A percentile compares a stretch with the other conserved stretches of the same genome.
phyloP scores from a whole-genome alignment of 35 echinoderm and acorn worm species.

The Apostichopus japonicus region DNA sequence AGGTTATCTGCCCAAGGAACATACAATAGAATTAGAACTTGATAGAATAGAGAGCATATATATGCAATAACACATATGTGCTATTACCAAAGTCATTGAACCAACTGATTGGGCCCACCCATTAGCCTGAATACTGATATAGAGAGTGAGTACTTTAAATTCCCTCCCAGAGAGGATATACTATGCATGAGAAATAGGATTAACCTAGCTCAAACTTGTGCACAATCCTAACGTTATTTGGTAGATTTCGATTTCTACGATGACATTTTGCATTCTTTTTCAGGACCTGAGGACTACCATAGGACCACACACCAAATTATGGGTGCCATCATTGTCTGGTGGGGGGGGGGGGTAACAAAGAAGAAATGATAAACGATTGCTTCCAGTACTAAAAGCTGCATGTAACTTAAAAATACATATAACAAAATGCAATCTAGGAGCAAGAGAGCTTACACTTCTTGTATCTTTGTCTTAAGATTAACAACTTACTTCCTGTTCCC shows the following conservation, averaged over 20 bases:
- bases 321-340: conserved; percentile 49
- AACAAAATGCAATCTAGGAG: conserved; percentile 52
- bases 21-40: conserved; percentile 48
- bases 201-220: conserved; percentile 20
- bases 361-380: conserved; percentile 43
- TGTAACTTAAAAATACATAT: conserved; percentile 45
- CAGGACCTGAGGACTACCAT: conserved; percentile 48
- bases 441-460: background rate
- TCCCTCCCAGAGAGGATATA: conserved; percentile 51
- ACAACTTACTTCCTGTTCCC: no score
- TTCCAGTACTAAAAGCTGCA: conserved; percentile 2
- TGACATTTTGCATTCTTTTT: conserved; percentile 57
- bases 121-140: conserved; percentile 53
- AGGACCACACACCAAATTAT: conserved; percentile 1
- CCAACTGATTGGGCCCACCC: conserved; percentile 44
- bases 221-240: conserved; percentile 73
- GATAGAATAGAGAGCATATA: conserved; percentile 65
- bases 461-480: no score
- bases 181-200: conserved; percentile 59
- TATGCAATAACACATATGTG: no score
- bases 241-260: conserved; percentile 61
- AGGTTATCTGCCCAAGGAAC: conserved; percentile 52
- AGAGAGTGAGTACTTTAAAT: conserved; percentile 54
- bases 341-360: conserved; percentile 23
- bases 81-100: conserved; percentile 30